Evolutionary conservation across 2,797 vertebrate genomes (phyloP).

Genomic region (Thripadectes ignobilis): DNA sequence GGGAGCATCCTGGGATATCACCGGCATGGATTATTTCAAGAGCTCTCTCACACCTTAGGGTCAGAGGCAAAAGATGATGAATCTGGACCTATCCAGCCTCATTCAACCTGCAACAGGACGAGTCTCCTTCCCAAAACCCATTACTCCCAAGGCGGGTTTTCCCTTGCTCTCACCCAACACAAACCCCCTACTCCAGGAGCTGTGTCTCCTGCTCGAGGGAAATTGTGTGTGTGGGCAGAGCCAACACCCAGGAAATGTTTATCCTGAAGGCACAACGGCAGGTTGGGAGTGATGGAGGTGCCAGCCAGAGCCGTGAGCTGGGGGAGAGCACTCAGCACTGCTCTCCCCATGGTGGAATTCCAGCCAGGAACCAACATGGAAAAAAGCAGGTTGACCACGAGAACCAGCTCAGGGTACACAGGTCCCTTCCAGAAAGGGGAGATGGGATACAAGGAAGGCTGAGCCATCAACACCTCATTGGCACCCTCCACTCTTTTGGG

Average conservation of each 20-base stretch:
- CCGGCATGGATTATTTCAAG: background rate
- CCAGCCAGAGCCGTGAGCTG: background rate
- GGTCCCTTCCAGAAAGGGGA: background rate
- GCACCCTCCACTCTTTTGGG: background rate
- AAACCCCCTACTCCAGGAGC: background rate
- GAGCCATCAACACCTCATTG: background rate
- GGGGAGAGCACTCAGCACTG: background rate
- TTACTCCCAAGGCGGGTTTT: background rate
- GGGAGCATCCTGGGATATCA: background rate
- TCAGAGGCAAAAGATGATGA: background rate
- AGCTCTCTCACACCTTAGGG: background rate
- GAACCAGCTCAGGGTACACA: background rate
- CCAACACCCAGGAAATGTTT: background rate
- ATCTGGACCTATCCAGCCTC: background rate
- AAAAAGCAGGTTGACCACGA: background rate
- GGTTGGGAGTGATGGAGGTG: background rate
- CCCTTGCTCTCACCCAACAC: background rate
- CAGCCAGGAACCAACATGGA: background rate
- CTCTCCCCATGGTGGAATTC: accelerated
- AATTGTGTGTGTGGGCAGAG: background rate
- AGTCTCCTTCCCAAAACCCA: background rate
- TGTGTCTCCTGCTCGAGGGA: background rate
- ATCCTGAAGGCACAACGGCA: background rate
- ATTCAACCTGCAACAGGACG: accelerated
- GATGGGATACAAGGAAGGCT: background rate